Evolutionary conservation across 2,797 vertebrate genomes (phyloP), one percentile per base, ranked within the genome.

Genomic region (Antennarius maculatus): DNA sequence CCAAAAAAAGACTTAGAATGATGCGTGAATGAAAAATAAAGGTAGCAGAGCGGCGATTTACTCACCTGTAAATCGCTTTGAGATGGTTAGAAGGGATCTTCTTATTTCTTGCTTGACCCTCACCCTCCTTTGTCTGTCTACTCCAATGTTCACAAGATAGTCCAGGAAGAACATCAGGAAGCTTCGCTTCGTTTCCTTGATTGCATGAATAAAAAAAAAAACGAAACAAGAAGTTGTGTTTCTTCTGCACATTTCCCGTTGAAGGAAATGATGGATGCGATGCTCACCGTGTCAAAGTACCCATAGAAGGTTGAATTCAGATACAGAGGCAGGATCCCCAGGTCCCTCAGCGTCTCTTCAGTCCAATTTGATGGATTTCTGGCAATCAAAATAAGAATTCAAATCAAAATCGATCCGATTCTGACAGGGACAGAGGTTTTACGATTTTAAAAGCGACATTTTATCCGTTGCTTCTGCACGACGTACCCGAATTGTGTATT

Each of bases 251-350:
- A 8, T 34, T 34, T 34, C 31, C 31, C 4, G 31, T 8, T 34
- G 31, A 34, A 8, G 31, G 31, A 2, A 8, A 2, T 34, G 31
- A 34, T 8, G 31, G 49, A 43, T 0, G 7, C 11, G 17, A 15
- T 10, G 7, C 85, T 73, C 55, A 94, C 93, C 69, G 17, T 81
- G 41, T 74, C 1, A 67, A 93, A 86, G 41, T 86, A 2, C 0
- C 5, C 1, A 59, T 89, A 94, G 75, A 94, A 90, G 27, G 6
- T 47, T 8, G 70, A 61, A 6, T 66, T 69, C 61, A 94, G 13
- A 60, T 90, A 91, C 34, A 93, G 74, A 1, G 91, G 82, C n/a
- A 94, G 59, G 27, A 69, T 75, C 1, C 16, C 84, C 1, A 94
- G 83, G 61, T 68, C 51, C 10, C 6, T 4, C 73, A 94, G 84